Percentiles rank a stretch among this genome's conserved stretches.
phyloP scores from a whole-genome alignment of 2,113 vertebrate species.

The Trinectes maculatus region DNA sequence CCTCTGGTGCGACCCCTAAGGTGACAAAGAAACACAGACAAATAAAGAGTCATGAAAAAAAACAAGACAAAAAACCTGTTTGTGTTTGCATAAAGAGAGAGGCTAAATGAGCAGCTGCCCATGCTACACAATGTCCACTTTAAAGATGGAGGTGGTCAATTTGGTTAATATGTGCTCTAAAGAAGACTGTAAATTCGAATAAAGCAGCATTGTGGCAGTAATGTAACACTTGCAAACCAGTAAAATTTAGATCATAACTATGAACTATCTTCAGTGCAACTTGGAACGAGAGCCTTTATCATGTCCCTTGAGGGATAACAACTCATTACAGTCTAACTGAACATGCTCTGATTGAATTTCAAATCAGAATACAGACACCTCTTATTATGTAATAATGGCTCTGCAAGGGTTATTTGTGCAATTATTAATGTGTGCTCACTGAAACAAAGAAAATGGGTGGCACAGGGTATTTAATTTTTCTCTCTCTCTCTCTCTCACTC shows the following conservation, averaged over 20 bases:
- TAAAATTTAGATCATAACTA: too few relatives aligned
- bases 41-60: conserved; percentile 37
- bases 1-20: conserved; percentile 93
- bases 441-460: too few relatives aligned
- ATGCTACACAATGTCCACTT: too few relatives aligned
- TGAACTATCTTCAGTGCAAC: too few relatives aligned
- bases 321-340: conserved; percentile 19
- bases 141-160: too few relatives aligned
- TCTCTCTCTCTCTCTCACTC: too few relatives aligned
- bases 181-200: too few relatives aligned
- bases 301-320: conserved; percentile 7
- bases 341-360: conserved; percentile 20
- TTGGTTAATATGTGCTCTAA: too few relatives aligned
- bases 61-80: conserved; percentile 18
- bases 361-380: conserved; percentile 14
- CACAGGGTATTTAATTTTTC: too few relatives aligned
- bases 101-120: conserved; percentile 65
- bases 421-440: neutral
- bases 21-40: conserved; percentile 37
- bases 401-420: neutral
- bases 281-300: neutral
- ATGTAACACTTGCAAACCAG: too few relatives aligned
- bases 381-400: conserved; percentile 7
- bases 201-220: too few relatives aligned
- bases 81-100: conserved; percentile 6